These are phyloP conservation scores for Poeciliopsis infans DNA, from an alignment of 2,797 vertebrate genomes.

Conservation along the genomic window DNA sequence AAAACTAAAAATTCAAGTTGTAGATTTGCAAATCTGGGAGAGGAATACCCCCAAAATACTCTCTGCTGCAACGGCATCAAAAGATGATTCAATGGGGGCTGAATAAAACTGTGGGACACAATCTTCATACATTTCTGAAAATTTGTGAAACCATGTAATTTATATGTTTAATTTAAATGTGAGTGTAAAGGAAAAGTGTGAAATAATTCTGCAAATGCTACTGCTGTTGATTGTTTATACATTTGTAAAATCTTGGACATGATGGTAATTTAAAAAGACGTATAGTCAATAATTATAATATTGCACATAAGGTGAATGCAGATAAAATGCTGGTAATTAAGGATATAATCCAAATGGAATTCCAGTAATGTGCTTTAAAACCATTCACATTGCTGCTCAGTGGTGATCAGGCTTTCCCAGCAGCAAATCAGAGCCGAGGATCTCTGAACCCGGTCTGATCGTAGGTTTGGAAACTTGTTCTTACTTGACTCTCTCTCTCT, in stretches of 20 bases:
- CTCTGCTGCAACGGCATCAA: not conserved
- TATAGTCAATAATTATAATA: not conserved
- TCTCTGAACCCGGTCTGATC: constrained; percentile 53
- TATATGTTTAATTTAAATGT: not conserved
- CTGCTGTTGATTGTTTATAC: too few relatives aligned
- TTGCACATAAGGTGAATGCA: not conserved
- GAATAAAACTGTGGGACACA: not conserved
- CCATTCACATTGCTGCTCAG: not conserved
- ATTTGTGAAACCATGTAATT: not conserved
- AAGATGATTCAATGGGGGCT: not conserved
- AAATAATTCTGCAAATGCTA: not conserved
- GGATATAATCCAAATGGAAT: constrained; percentile 74
- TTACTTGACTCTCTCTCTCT: constrained; percentile 59
- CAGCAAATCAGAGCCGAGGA: constrained; percentile 14
- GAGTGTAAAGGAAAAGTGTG: not conserved
- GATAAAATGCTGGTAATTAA: constrained; percentile 54
- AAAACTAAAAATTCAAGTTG: not conserved
- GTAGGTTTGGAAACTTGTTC: constrained; percentile 72
- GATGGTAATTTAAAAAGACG: not conserved
- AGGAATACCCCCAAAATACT: not conserved
- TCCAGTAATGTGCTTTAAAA: constrained; percentile 65
- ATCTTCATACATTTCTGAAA: not conserved
- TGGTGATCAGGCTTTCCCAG: constrained; percentile 22
- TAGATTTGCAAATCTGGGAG: not conserved
- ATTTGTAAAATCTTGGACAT: not conserved